A percentile compares a stretch with the other conserved stretches of the same genome.
phyloP scores from a whole-genome alignment of 2,888 invertebrate genomes.

The Gortyna flavago region DNA sequence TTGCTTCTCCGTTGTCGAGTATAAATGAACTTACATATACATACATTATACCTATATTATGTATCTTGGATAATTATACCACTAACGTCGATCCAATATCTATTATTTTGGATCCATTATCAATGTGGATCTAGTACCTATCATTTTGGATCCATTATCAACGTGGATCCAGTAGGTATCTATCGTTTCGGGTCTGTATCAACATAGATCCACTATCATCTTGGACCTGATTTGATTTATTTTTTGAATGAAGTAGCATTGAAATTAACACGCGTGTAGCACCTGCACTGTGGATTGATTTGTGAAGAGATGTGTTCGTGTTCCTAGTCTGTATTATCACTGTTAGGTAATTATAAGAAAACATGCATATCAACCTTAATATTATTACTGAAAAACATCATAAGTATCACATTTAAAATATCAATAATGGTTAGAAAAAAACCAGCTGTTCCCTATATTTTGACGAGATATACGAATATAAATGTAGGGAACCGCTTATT shows the following conservation, averaged over 20 bases:
- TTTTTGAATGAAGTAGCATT: not conserved
- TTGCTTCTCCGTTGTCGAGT: too few species aligned
- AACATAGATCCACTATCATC: not conserved
- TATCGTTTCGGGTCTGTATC: not conserved
- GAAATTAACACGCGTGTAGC: constrained; percentile 19
- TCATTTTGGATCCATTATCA: not conserved
- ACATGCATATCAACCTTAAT: not conserved
- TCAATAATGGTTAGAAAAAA: not conserved
- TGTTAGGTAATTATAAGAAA: constrained; percentile 19
- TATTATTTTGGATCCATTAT: too few species aligned
- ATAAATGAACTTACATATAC: too few species aligned
- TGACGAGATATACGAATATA: too few species aligned
- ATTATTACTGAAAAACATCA: not conserved
- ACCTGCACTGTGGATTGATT: constrained; percentile 19
- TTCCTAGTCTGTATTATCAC: constrained; percentile 50
- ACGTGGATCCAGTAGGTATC: not conserved
- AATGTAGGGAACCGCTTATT: too few species aligned
- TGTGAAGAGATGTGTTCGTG: constrained; percentile 25
- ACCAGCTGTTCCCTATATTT: too few species aligned
- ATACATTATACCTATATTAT: too few species aligned
- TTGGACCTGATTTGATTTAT: not conserved
- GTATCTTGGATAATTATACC: too few species aligned
- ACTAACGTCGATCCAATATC: too few species aligned
- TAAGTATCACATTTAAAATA: not conserved
- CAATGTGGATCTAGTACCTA: not conserved